These are phyloP conservation scores for Cromileptes altivelis DNA, from an alignment of 2,113 vertebrate species.

Conservation along the genomic window DNA sequence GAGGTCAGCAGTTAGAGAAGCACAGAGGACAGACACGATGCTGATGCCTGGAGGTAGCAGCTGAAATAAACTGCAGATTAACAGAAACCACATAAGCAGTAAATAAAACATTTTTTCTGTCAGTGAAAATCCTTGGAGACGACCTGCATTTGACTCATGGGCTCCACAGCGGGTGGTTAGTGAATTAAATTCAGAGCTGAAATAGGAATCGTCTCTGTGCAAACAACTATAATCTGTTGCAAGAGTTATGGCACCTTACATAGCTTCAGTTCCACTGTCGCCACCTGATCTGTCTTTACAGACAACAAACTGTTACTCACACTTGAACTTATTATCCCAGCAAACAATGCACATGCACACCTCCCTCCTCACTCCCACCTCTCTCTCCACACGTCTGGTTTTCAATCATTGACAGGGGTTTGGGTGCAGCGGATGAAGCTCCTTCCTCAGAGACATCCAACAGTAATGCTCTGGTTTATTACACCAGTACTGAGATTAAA, in stretches of 20 bases:
- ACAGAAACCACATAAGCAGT: neutral
- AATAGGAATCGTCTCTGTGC: neutral
- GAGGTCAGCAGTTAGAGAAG: constrained; percentile 1
- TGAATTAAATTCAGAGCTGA: constrained; percentile 8
- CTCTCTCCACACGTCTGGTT: constrained; percentile 17
- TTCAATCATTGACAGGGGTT: constrained; percentile 43
- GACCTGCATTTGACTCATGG: neutral
- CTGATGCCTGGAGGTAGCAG: neutral
- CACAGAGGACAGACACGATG: neutral
- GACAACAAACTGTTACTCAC: neutral
- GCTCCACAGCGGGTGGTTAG: neutral
- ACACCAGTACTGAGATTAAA: constrained; percentile 58
- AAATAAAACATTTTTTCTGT: neutral
- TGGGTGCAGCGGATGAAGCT: neutral
- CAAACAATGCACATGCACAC: constrained; percentile 15
- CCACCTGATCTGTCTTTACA: neutral
- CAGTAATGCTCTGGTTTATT: constrained; percentile 58
- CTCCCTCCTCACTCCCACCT: constrained; percentile 4
- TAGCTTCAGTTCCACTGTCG: neutral
- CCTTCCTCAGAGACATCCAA: constrained; percentile 35
- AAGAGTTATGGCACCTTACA: neutral
- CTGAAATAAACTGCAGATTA: neutral
- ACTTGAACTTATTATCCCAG: constrained; percentile 29
- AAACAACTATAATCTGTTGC: constrained; percentile 12
- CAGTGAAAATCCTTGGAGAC: neutral